Conservation (phyloP, 53 echinoderm and acorn worm genomes). For the Echinometra lucunter region DNA sequence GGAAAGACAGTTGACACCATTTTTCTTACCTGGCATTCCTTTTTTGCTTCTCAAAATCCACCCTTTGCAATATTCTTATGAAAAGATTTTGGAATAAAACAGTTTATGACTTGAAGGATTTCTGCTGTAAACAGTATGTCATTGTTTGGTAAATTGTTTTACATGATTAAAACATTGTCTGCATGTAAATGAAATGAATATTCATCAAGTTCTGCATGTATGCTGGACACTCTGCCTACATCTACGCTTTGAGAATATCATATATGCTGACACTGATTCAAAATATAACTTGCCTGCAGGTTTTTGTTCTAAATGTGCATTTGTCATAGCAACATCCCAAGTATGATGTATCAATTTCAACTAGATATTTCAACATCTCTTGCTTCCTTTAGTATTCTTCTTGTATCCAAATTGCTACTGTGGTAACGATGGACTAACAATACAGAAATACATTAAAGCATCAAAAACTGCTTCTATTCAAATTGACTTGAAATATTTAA, state of each 20-base stretch:
- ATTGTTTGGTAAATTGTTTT: neutral
- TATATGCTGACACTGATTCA: neutral
- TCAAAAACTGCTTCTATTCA: neutral
- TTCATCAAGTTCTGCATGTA: neutral
- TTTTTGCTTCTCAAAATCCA: conserved; percentile 39
- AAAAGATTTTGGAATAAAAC: neutral
- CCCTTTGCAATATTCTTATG: conserved; percentile 2
- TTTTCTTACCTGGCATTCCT: neutral
- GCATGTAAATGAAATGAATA: neutral
- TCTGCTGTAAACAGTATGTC: neutral
- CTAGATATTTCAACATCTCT: neutral
- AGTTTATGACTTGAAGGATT: neutral
- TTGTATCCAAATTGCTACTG: neutral
- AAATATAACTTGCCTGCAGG: neutral
- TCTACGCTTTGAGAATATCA: neutral
- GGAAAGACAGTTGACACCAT: neutral
- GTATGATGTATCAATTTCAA: neutral
- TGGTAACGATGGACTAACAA: neutral
- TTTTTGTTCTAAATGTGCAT: neutral
- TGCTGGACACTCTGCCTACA: neutral
- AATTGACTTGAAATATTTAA: neutral
- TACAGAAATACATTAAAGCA: neutral
- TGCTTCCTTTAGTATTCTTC: neutral
- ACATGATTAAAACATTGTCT: neutral
- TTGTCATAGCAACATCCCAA: neutral